Evolutionary conservation across 2,888 invertebrate species (phyloP), one percentile per base, ranked within the genome.

Genomic region (Andrena haemorrhoa): DNA sequence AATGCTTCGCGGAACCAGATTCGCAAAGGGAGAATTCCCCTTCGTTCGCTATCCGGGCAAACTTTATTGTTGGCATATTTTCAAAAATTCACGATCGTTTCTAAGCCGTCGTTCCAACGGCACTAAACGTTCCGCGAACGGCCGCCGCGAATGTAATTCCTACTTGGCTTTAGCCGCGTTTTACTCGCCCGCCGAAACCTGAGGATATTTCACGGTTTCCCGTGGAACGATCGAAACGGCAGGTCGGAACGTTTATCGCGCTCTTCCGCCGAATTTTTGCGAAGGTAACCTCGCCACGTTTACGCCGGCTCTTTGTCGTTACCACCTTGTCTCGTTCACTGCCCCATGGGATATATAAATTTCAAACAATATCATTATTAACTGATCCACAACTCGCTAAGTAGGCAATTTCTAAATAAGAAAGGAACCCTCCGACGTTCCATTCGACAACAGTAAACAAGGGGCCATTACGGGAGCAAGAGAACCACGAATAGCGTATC

Each of bases 11-110:
- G 70, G 23, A 61, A 63, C 53, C 70, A 71, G 72, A 84, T 77
- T 72, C 73, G 79, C 61, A 66, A 41, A 77, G 70, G 56, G 77
- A 61, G 77, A 69, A 61, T 84, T 81, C 66, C 63, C 84, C 77
- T 75, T 66, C 60, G 79, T 47, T 26, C 51, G 60, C 64, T 66
- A 73, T 61, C 53, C 70, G 33, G 56, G 76, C 47, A 63, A 81
- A 87, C 78, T 88, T 88, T 88, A 88, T 88, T 71, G 88, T 80
- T 70, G 77, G 70, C 83, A 80, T 89, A 89, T 88, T 88, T 88
- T 89, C 83, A 79, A 89, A 88, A 87, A 88, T 88, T 89, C 88
- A 89, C 78, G 83, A 71, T 79, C 79, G 78, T 74, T 79, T 75
- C 76, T 63, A 66, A 84, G 77, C 73, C 82, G 82, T 79, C 89